Evolutionary conservation across 2,888 invertebrate species (phyloP).

Genomic region (Orgyia antiqua): DNA sequence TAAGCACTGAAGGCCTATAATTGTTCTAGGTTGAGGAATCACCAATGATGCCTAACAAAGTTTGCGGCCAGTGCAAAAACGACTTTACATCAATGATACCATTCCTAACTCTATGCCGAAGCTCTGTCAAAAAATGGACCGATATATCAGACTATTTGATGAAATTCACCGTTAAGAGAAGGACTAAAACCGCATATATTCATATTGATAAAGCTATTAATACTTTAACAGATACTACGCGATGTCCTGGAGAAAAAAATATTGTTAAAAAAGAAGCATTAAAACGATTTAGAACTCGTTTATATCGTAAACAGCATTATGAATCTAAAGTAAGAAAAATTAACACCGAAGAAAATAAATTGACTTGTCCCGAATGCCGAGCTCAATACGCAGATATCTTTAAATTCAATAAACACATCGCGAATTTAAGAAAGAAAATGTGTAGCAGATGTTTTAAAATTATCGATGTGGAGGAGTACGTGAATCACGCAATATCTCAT

Average conservation of each 20-base stretch:
- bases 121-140: conserved; percentile 37
- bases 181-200: conserved; percentile 33
- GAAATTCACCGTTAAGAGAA: conserved; percentile 14
- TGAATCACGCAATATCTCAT: conserved; percentile 17
- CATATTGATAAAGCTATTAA: conserved; percentile 19
- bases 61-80: conserved; percentile 35
- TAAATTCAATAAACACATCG: conserved; percentile 36
- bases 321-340: conserved; percentile 5
- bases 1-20: conserved; percentile 18
- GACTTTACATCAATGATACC: conserved; percentile 27
- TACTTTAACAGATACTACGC: conserved; percentile 14
- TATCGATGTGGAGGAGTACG: conserved; percentile 25
- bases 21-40: conserved; percentile 54
- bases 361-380: conserved; percentile 37
- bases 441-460: conserved; percentile 34
- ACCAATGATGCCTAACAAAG: conserved; percentile 32
- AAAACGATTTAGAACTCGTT: conserved; percentile 14
- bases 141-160: conserved; percentile 26
- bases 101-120: conserved; percentile 35
- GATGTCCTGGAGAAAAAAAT: conserved; percentile 16
- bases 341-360: conserved; percentile 3
- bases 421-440: conserved; percentile 27
- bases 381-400: conserved; percentile 17
- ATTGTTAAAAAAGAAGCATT: conserved; percentile 17
- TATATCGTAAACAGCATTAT: conserved; percentile 6